A percentile compares a stretch with the other conserved stretches of the same genome.
These are phyloP conservation scores for Scatophagus argus DNA, from an alignment of 2,113 vertebrate species.

Conservation along the genomic window DNA sequence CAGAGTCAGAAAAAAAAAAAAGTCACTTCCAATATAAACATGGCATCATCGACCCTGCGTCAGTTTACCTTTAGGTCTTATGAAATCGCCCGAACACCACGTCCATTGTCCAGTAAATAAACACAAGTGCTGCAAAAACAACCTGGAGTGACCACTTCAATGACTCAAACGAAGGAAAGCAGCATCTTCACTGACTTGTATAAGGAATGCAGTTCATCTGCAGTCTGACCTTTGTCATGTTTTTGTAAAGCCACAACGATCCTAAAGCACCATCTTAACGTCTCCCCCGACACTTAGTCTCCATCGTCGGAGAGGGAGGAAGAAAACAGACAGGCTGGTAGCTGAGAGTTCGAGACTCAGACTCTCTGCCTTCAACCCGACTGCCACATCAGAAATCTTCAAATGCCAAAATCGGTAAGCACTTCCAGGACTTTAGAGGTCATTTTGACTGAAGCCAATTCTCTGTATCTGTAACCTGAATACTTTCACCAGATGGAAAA, in stretches of 20 bases:
- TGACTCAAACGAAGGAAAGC: conserved; percentile 51
- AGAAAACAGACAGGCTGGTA: background rate
- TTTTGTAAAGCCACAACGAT: conserved; percentile 41
- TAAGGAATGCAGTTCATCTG: background rate
- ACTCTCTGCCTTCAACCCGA: conserved; percentile 7
- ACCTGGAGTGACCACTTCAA: background rate
- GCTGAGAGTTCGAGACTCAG: background rate
- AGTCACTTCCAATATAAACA: background rate
- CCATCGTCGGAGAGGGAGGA: background rate
- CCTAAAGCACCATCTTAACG: conserved; percentile 6
- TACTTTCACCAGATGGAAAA: conserved; percentile 81
- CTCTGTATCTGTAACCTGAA: conserved; percentile 75
- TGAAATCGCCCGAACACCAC: background rate
- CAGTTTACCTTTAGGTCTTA: background rate
- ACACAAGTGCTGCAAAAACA: conserved; percentile 13
- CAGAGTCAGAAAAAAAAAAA: background rate
- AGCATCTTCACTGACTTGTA: conserved; percentile 31
- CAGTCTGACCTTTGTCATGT: conserved; percentile 37
- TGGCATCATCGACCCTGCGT: background rate
- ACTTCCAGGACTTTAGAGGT: conserved; percentile 70
- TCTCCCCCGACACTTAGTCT: background rate
- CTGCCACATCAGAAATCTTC: conserved; percentile 62
- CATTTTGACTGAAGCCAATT: conserved; percentile 64
- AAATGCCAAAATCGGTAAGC: conserved; percentile 52
- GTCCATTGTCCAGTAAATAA: conserved; percentile 20